Evolutionary conservation across 2,113 vertebrate species (phyloP), one percentile per base, ranked within the genome.

Genomic region (Lathamus discolor): DNA sequence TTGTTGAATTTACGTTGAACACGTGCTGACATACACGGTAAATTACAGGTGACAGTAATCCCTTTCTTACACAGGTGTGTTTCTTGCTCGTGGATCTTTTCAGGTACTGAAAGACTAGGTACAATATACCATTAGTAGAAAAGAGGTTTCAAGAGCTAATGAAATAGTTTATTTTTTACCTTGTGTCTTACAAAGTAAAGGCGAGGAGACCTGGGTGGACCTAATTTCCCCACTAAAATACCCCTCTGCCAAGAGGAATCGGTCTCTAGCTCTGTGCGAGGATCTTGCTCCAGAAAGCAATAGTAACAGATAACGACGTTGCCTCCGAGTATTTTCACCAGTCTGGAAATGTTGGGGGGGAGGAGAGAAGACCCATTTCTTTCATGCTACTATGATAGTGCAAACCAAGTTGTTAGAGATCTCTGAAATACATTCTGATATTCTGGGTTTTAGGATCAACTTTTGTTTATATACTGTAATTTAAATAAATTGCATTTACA

Each of bases 391-490:
- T 94, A 83, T 79, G 86, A 85, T 57, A 90, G 97, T 94, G 97
- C 95, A 97, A 95, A 96, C 23, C 84, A 93, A 95, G 77, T 96
- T 44, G 89, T 96, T 96, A 96, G 92, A 97, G 96, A 90, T 86
- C 86, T 96, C 90, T 92, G 80, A 91, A 95, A 44, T 91, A 83
- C 79, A 82, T 97, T 92, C 83, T 39, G 96, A 94, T 97, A 97
- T 92, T 97, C 98, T 93, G 97, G 98, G 97, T 98, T 98, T 98
- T 97, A 97, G 95, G 97, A 98, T 97, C 97, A 96, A 97, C 98
- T 98, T 98, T 98, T 98, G 97, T 98, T 97, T 98, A 98, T 97
- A 98, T 98, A 97, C 97, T 98, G 98, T 99, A 98, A 98, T 98
- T 97, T 97, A 98, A 98, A 98, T 93, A 97, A 98, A 97, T 73